phyloP scores from a whole-genome alignment of 2,113 vertebrate species.

The Heloderma charlesbogerti region DNA sequence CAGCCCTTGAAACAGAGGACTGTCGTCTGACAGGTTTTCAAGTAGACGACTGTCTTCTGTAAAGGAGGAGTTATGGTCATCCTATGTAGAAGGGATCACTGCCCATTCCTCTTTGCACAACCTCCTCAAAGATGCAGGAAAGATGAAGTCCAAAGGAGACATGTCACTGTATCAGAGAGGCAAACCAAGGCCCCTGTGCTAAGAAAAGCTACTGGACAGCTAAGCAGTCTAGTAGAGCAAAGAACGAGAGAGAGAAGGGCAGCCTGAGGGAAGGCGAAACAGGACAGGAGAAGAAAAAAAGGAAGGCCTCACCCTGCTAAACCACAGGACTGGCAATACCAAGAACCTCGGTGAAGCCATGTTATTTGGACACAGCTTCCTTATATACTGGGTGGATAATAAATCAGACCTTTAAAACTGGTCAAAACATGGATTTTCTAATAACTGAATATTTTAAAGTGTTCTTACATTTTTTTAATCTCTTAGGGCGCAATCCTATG shows the following conservation, averaged over 20 bases:
- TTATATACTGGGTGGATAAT: not conserved
- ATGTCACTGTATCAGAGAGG: not conserved
- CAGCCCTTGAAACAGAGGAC: too few species aligned
- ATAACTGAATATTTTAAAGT: not conserved
- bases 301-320: not conserved
- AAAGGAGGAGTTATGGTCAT: too few species aligned
- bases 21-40: too few species aligned
- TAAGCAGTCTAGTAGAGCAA: not conserved
- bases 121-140: not conserved
- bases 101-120: not conserved
- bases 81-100: not conserved
- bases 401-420: not conserved
- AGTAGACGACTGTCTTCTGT: too few species aligned
- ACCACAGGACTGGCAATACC: not conserved
- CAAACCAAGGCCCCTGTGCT: not conserved
- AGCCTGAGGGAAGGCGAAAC: not conserved
- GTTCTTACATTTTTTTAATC: not conserved
- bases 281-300: not conserved
- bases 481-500: not conserved
- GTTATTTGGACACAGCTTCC: not conserved
- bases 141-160: not conserved
- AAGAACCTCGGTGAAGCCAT: not conserved
- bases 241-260: not conserved
- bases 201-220: too few species aligned
- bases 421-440: not conserved